These are phyloP conservation scores for Genyomyrus donnyi DNA, from an alignment of 2,113 vertebrate genomes.

Conservation along the genomic window DNA sequence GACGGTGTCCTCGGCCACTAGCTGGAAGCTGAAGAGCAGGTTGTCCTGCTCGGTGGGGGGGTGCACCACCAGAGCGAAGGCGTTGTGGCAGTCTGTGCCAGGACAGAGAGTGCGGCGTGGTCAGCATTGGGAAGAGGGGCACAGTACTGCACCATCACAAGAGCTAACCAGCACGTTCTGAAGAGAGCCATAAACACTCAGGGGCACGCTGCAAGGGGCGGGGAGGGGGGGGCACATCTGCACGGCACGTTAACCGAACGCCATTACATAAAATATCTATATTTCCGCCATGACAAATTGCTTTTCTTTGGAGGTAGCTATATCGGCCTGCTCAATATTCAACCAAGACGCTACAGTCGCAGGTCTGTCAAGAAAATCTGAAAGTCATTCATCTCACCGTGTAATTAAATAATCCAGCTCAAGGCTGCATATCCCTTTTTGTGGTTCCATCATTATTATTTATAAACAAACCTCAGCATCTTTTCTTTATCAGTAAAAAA, in stretches of 20 bases:
- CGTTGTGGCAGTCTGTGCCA: slow-evolving; percentile 81
- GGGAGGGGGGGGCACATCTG: not conserved
- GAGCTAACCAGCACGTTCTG: not conserved
- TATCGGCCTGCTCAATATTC: not conserved
- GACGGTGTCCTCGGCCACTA: slow-evolving; percentile 74
- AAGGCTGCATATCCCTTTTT: not conserved
- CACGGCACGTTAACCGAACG: not conserved
- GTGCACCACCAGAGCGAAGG: slow-evolving; percentile 87
- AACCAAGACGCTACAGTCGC: not conserved
- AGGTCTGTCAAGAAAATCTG: slow-evolving; percentile 5
- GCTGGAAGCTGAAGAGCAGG: slow-evolving; percentile 91
- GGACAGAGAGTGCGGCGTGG: not conserved
- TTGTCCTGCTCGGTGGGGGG: slow-evolving; percentile 91
- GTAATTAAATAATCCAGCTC: not conserved
- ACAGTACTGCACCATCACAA: not conserved
- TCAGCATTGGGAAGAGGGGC: not conserved
- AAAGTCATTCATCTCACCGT: slow-evolving; percentile 9
- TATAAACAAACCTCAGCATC: slow-evolving; percentile 5
- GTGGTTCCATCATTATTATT: not conserved
- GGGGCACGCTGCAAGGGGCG: not conserved
- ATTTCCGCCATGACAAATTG: not conserved
- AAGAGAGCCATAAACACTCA: not conserved
- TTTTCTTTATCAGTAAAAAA: not conserved
- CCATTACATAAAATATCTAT: not conserved
- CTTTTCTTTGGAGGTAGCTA: not conserved